A percentile compares a stretch with the other conserved stretches of the same genome.
Conservation (phyloP, 1,140 invertebrate genomes). For the Dendroctonus ponderosae region DNA sequence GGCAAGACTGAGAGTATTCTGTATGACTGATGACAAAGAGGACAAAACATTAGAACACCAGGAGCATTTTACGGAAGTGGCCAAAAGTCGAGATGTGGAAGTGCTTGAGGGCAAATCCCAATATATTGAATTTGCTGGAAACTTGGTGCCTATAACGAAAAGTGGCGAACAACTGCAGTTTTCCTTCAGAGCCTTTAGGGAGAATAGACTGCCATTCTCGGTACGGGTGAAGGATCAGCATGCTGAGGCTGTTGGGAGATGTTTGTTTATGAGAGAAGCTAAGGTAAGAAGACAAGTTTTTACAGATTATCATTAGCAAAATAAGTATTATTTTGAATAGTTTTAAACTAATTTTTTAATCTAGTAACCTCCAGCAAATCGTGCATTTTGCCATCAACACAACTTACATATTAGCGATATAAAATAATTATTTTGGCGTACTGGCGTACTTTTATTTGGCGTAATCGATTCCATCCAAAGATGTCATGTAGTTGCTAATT, state of each 20-base stretch:
- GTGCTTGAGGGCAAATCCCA: conserved; percentile 93
- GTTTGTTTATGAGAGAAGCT: conserved; percentile 96
- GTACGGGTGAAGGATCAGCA: conserved; percentile 91
- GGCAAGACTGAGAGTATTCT: conserved; percentile 93
- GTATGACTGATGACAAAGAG: conserved; percentile 99
- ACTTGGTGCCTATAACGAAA: conserved; percentile 95
- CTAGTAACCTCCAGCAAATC: too few relatives aligned
- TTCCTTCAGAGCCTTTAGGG: conserved; percentile 95
- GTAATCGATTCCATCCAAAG: conserved; percentile 5
- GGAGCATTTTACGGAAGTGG: conserved; percentile 96
- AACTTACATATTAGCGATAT: not conserved
- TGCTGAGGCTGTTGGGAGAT: conserved; percentile 87
- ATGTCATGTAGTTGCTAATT: conserved; percentile 13
- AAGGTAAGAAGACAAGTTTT: conserved; percentile 56
- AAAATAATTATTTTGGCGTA: not conserved
- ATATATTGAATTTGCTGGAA: conserved; percentile 96
- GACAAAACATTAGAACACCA: conserved; percentile 97
- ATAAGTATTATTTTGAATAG: not conserved
- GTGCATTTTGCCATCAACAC: too few relatives aligned
- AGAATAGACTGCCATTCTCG: conserved; percentile 93
- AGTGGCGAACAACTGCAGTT: conserved; percentile 96
- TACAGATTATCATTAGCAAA: too few relatives aligned
- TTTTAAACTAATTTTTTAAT: too few relatives aligned
- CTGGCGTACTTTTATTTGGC: too few relatives aligned
- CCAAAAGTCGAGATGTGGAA: conserved; percentile 97